Conservation (phyloP, 1,140 invertebrate genomes). For the Paracyclopina nana region DNA sequence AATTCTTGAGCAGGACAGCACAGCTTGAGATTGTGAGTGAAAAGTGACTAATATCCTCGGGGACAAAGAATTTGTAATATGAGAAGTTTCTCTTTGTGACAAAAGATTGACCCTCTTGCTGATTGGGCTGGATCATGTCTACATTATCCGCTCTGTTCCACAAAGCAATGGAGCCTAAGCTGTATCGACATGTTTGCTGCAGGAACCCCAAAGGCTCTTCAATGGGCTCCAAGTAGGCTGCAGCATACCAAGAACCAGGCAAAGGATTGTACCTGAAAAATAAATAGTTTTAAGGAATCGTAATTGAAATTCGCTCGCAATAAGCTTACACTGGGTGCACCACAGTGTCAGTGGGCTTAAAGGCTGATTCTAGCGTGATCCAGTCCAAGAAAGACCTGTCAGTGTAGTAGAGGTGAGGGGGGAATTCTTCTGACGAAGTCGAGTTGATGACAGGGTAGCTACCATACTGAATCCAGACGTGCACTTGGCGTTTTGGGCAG, state of each 20-base stretch:
- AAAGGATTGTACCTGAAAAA: constrained; percentile 41
- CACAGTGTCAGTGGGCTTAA: constrained; percentile 29
- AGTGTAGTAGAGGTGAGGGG: no score
- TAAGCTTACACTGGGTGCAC: constrained; percentile 33
- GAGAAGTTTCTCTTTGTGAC: constrained; percentile 26
- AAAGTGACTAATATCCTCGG: constrained; percentile 31
- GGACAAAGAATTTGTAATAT: constrained; percentile 34
- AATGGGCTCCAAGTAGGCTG: constrained; percentile 46
- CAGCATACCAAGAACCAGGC: constrained; percentile 54
- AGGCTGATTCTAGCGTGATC: constrained; percentile 30
- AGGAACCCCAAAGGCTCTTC: constrained; percentile 32
- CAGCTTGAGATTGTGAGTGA: constrained; percentile 30
- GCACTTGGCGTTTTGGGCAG: constrained; percentile 28
- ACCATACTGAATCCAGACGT: constrained; percentile 38
- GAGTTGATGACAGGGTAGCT: constrained; percentile 53
- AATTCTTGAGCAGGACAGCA: no score
- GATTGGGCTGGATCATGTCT: background rate
- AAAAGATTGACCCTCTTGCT: constrained; percentile 21
- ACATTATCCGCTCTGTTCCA: constrained; percentile 24
- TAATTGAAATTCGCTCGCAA: no score
- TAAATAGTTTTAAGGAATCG: no score
- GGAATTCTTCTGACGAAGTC: constrained; percentile 40
- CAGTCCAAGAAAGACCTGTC: constrained; percentile 24
- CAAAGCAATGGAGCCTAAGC: constrained; percentile 33
- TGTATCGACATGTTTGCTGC: constrained; percentile 32